Evolutionary conservation across 2,797 vertebrate species (phyloP).

Genomic region (Catostomus latipinnis): DNA sequence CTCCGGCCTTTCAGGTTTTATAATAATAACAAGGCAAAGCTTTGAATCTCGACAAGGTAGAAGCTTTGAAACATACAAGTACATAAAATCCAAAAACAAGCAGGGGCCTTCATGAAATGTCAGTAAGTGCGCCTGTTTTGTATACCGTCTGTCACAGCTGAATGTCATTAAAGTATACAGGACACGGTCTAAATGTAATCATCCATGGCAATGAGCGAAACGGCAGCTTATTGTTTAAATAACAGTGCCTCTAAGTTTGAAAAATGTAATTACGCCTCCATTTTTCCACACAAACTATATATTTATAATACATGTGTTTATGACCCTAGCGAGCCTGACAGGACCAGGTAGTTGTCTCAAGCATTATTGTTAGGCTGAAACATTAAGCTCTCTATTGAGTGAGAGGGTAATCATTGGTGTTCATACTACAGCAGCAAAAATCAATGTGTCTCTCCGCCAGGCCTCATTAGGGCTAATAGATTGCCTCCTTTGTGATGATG

Average conservation of each 20-base stretch:
- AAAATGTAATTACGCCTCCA: neutral
- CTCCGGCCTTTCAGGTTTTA: slow-evolving; percentile 67
- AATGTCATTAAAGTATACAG: slow-evolving; percentile 15
- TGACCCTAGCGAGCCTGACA: neutral
- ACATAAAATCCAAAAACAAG: slow-evolving; percentile 49
- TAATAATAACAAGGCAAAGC: slow-evolving; percentile 62
- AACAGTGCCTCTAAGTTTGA: neutral
- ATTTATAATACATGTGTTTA: slow-evolving; percentile 9
- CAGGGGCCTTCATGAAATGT: slow-evolving; percentile 37
- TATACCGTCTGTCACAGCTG: neutral
- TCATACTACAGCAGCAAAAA: slow-evolving; percentile 41
- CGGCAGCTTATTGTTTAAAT: slow-evolving; percentile 26
- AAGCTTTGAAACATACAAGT: slow-evolving; percentile 42
- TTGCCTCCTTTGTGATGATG: slow-evolving; percentile 55
- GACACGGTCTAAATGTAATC: slow-evolving; percentile 27
- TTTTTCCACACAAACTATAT: slow-evolving; percentile 11
- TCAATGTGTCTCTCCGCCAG: slow-evolving; percentile 50
- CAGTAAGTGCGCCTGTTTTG: slow-evolving; percentile 7
- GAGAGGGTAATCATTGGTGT: slow-evolving; percentile 44
- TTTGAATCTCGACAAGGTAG: slow-evolving; percentile 57
- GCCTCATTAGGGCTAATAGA: slow-evolving; percentile 64
- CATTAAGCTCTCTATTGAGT: slow-evolving; percentile 27
- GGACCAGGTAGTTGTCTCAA: neutral
- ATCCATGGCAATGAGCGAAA: neutral
- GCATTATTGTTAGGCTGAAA: slow-evolving; percentile 14